Evolutionary conservation across 2,113 vertebrate species (phyloP).

Genomic region (Ursus arctos): DNA sequence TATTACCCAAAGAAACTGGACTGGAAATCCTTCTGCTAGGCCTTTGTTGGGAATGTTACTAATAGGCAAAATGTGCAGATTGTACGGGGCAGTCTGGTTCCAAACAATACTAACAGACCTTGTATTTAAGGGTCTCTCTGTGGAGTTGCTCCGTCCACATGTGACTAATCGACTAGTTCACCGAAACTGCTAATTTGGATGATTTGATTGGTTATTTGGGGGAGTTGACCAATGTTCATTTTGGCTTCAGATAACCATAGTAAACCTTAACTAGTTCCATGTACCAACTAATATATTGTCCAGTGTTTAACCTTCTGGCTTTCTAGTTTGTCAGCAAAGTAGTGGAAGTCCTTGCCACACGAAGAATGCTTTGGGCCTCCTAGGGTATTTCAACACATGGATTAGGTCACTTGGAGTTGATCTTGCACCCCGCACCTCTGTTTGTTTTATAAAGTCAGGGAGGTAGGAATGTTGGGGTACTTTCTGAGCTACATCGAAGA

Average conservation of each 20-base stretch:
- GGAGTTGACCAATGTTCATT: neutral
- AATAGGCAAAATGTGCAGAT: neutral
- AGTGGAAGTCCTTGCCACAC: neutral
- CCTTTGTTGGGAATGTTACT: neutral
- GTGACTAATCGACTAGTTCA: neutral
- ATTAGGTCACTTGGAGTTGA: constrained; percentile 65
- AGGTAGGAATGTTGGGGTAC: constrained; percentile 32
- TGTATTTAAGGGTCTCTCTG: neutral
- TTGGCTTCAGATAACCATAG: neutral
- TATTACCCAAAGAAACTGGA: neutral
- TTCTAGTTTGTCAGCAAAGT: neutral
- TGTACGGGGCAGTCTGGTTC: neutral
- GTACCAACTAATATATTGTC: neutral
- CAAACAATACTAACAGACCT: neutral
- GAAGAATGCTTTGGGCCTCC: neutral
- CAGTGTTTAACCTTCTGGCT: neutral
- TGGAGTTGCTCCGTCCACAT: neutral
- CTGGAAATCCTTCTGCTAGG: neutral
- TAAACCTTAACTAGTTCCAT: neutral
- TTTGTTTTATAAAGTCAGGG: constrained; percentile 58
- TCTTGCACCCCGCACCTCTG: neutral
- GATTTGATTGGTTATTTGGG: neutral
- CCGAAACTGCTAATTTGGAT: neutral
- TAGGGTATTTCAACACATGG: constrained; percentile 27
- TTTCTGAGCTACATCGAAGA: constrained; percentile 67